These are phyloP conservation scores for Sylvilagus floridanus DNA, from an alignment of 2,797 vertebrate genomes.

Conservation along the genomic window DNA sequence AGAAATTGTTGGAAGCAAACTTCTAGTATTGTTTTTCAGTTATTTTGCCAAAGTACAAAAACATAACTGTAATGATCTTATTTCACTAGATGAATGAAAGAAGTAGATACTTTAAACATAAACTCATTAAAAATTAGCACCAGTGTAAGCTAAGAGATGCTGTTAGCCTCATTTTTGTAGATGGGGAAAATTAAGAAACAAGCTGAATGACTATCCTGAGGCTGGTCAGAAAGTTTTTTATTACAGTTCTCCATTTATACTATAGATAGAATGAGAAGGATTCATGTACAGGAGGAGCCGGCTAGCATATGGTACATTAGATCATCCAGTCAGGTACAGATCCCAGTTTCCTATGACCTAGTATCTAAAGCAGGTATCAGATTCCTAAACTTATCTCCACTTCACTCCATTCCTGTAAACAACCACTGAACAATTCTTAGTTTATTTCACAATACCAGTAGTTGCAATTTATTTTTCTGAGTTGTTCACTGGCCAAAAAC, in stretches of 20 bases:
- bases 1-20: not conserved
- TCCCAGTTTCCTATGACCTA: not conserved
- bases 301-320: not conserved
- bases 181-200: not conserved
- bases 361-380: not conserved
- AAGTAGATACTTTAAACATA: conserved; percentile 15
- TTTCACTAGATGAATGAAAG: conserved; percentile 26
- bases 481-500: not conserved
- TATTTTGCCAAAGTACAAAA: conserved; percentile 44
- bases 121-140: conserved; percentile 10
- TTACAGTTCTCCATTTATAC: not conserved
- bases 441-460: conserved; percentile 6
- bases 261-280: not conserved
- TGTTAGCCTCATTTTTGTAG: conserved; percentile 22
- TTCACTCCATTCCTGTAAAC: not conserved
- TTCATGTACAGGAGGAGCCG: not conserved
- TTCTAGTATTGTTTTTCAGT: conserved; percentile 4
- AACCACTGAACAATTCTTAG: not conserved
- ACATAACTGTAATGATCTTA: not conserved
- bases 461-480: not conserved
- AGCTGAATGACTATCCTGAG: not conserved
- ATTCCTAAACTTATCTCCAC: not conserved
- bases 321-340: not conserved
- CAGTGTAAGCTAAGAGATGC: not conserved
- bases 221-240: conserved; percentile 32